A percentile compares a stretch with the other conserved stretches of the same genome.
phyloP scores from a whole-genome alignment of 2,113 vertebrate species.

The Laterallus jamaicensis region DNA sequence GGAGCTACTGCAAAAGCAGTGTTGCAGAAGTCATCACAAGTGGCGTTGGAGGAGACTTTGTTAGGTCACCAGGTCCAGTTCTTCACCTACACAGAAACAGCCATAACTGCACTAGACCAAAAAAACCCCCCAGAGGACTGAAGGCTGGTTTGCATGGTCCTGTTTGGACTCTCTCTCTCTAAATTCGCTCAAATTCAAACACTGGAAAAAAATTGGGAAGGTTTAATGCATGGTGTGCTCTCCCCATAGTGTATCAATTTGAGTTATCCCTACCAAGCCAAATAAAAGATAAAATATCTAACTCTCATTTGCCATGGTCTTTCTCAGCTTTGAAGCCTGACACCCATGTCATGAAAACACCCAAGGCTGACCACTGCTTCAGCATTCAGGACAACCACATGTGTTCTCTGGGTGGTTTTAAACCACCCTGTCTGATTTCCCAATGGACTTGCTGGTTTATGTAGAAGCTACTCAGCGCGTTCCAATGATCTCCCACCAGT shows the following conservation, averaged over 20 bases:
- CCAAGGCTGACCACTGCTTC: not conserved
- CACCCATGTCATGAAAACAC: not conserved
- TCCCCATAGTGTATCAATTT: not conserved
- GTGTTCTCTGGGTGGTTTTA: not conserved
- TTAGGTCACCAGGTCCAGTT: not conserved
- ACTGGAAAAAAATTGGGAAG: fast-evolving
- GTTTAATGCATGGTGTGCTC: too few species aligned
- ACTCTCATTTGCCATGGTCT: not conserved
- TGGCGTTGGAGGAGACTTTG: not conserved
- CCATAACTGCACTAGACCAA: not conserved
- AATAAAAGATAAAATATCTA: not conserved
- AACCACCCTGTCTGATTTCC: not conserved
- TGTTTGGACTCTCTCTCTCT: not conserved
- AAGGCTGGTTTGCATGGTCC: not conserved
- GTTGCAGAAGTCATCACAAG: not conserved
- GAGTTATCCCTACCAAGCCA: not conserved
- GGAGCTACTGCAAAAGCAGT: not conserved
- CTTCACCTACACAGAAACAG: not conserved
- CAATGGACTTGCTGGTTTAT: not conserved
- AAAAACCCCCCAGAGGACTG: not conserved
- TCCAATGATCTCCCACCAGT: not conserved
- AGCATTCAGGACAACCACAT: not conserved
- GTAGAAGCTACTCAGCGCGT: fast-evolving
- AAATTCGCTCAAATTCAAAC: not conserved
- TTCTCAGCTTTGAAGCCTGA: not conserved